Conservation (phyloP, 1,140 invertebrate species). For the Nylanderia fulva region DNA sequence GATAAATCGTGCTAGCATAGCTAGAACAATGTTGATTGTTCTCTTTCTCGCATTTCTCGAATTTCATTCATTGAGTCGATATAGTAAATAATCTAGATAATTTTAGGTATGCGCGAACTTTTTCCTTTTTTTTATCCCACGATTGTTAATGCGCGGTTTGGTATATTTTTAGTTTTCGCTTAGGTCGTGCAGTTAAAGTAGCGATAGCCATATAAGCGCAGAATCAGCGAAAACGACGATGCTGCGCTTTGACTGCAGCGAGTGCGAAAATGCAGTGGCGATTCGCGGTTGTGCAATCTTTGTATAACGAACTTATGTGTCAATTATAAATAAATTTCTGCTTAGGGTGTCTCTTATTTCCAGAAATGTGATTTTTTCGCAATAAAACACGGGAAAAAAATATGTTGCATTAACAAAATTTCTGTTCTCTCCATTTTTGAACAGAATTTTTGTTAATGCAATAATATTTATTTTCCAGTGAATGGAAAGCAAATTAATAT, state of each 20-base stretch:
- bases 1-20: background rate
- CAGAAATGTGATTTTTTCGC: background rate
- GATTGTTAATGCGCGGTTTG: background rate
- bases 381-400: too few species aligned
- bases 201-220: background rate
- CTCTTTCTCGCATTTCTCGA: background rate
- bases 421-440: too few species aligned
- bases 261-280: conserved; percentile 18
- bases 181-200: conserved; percentile 1
- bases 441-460: too few species aligned
- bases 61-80: background rate
- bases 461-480: too few species aligned
- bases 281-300: conserved; percentile 1
- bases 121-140: background rate
- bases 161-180: conserved; percentile 50
- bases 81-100: background rate
- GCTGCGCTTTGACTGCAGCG: conserved; percentile 21
- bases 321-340: background rate
- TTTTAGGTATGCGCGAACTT: conserved; percentile 8
- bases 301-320: conserved; percentile 13
- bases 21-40: background rate
- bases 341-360: background rate
- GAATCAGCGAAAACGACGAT: conserved; percentile 28
- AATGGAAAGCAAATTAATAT: background rate
- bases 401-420: too few species aligned